Evolutionary conservation across 2,113 vertebrate genomes (phyloP).

Genomic region (Myodes glareolus): DNA sequence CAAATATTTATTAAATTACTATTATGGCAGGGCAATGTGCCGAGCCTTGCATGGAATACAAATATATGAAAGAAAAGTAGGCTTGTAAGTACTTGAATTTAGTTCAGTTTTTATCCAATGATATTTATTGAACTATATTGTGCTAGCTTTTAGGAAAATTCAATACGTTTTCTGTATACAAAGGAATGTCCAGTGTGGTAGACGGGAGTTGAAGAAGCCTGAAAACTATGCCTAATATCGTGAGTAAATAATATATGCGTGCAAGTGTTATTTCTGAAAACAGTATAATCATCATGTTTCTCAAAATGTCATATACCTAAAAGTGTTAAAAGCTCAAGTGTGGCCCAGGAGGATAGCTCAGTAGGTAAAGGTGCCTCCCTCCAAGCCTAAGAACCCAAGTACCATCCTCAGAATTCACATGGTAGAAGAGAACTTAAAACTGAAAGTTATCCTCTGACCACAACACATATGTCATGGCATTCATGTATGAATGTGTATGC

Average conservation of each 20-base stretch:
- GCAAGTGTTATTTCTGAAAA: neutral
- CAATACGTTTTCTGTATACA: neutral
- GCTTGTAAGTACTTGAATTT: neutral
- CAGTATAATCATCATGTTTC: neutral
- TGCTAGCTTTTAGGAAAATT: neutral
- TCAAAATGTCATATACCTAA: neutral
- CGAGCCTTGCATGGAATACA: constrained; percentile 61
- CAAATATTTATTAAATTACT: constrained; percentile 81
- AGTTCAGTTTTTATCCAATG: constrained; percentile 34
- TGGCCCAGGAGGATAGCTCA: neutral
- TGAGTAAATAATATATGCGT: neutral
- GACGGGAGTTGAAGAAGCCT: neutral
- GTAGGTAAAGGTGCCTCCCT: neutral
- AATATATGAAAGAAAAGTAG: constrained; percentile 20
- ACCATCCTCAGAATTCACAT: neutral
- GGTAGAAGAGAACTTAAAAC: neutral
- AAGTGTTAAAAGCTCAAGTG: neutral
- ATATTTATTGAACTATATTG: constrained; percentile 50
- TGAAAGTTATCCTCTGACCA: neutral
- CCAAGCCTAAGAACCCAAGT: too few relatives aligned
- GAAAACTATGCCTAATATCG: neutral
- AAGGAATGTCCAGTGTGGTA: neutral
- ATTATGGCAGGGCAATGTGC: constrained; percentile 42
- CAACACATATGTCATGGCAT: neutral
- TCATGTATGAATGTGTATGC: neutral